Evolutionary conservation across 1,140 invertebrate species (phyloP), one percentile per base, ranked within the genome.

Genomic region (Plectrocnemia conspersa): DNA sequence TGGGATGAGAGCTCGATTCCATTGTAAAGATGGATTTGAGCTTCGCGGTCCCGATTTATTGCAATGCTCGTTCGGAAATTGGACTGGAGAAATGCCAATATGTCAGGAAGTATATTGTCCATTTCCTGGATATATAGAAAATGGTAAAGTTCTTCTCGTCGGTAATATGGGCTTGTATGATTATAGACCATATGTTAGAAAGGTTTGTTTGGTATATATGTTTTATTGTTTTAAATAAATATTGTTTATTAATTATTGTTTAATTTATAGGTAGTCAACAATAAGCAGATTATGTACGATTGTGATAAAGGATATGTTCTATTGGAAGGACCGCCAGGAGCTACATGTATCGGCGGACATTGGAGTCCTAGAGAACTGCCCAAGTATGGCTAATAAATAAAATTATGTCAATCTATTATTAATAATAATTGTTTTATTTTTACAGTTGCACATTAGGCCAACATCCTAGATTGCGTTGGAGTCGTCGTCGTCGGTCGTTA

Each of bases 81-180:
- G 95, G 95, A 90, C 85, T 7, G 88, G 89, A 0, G 84, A 88
- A 54, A 82, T 83, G 22, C 91, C 91, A 0, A 79, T 80, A 52
- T 97, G 93, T 65, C 78, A 87, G 65, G 91, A 94, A 80, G 90
- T 96, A 1, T 96, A 89, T 64, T 98, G 95, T 69, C 88, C 91
- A 0, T 96, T 93, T 69, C 95, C 95, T 13, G 94, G 95, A 1
- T 85, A 86, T 55, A 84, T 98, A 35, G 78, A 85, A 44, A 86
- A 96, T 64, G 95, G 95, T 6, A 91, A 93, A 68, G 91, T 98
- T 0, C 75, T 97, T 10, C 72, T 98, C 0, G 93, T 98, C 1
- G 95, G 94, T 2, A 93, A 95, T 65, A 97, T 97, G 91, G 95
- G 95, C 0, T 79, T 95, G 24, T 98, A 98, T 69, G 93, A 97